Evolutionary conservation across 2,113 vertebrate genomes (phyloP).

Genomic region (Brevimyrus niger): DNA sequence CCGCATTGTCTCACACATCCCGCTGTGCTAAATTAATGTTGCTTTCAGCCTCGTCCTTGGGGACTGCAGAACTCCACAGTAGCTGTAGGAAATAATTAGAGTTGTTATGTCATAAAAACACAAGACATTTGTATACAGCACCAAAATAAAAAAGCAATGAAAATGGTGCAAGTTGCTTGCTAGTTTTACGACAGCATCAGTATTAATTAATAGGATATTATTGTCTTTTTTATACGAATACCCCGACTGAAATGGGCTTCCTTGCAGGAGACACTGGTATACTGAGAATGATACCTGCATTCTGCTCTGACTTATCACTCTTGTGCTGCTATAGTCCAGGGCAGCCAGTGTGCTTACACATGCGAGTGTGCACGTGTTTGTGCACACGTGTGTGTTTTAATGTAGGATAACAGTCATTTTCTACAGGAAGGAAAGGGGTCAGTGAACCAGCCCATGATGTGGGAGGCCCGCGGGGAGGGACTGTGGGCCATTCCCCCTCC

Average conservation of each 20-base stretch:
- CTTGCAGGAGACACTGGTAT: neutral
- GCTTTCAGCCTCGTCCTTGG: neutral
- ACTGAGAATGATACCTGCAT: neutral
- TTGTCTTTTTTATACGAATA: neutral
- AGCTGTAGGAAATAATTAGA: conserved; percentile 10
- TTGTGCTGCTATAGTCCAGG: neutral
- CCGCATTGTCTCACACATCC: neutral
- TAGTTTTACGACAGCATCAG: neutral
- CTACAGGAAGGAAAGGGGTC: neutral
- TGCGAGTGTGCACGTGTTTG: neutral
- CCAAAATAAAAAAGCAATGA: neutral
- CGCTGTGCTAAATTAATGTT: neutral
- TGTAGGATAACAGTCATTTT: neutral
- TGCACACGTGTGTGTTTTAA: neutral
- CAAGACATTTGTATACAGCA: neutral
- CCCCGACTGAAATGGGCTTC: neutral
- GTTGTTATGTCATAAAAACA: conserved; percentile 9
- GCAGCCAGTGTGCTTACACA: neutral
- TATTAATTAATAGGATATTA: neutral
- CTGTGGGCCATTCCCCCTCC: neutral
- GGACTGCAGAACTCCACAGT: neutral
- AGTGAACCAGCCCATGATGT: neutral
- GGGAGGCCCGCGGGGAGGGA: too few species aligned
- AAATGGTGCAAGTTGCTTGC: neutral
- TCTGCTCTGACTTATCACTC: neutral